phyloP scores from a whole-genome alignment of 2,888 invertebrate genomes.

The Cremastinae sp. region DNA sequence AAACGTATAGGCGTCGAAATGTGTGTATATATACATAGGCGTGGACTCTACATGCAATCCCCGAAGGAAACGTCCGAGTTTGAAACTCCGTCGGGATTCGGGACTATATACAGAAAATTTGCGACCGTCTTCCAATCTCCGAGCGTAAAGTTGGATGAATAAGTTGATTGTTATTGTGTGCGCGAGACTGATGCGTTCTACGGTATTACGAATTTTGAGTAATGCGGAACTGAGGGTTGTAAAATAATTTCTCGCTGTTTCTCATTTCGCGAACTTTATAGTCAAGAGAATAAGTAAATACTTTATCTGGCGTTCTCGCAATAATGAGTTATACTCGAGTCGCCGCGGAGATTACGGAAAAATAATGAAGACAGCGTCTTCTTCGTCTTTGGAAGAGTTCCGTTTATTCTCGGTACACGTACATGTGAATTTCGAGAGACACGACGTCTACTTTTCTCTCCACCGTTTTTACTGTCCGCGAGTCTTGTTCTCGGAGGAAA shows the following conservation, averaged over 20 bases:
- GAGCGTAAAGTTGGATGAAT: no score
- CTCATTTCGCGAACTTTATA: not conserved
- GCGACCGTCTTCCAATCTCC: no score
- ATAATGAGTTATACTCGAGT: constrained; percentile 24
- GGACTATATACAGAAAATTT: not conserved
- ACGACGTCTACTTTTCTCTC: constrained; percentile 4
- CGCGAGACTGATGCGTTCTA: no score
- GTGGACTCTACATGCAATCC: no score
- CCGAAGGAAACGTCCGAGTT: constrained; percentile 22
- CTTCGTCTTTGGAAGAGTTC: constrained; percentile 6
- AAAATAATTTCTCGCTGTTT: not conserved
- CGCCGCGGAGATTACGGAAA: constrained; percentile 21
- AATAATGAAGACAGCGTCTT: constrained; percentile 23
- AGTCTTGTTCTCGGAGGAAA: constrained; percentile 3
- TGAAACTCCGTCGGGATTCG: not conserved
- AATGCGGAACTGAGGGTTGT: not conserved
- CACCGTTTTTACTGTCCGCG: constrained; percentile 8
- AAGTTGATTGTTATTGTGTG: no score
- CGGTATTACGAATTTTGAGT: not conserved
- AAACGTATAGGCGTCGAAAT: no score
- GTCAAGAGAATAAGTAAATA: constrained; percentile 15
- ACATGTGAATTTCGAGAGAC: constrained; percentile 8
- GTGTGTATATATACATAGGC: no score
- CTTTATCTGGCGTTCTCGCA: constrained; percentile 16
- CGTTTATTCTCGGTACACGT: no score